These are phyloP conservation scores for Sminthurinus aureus DNA, from an alignment of 2,888 invertebrate genomes.

Conservation along the genomic window DNA sequence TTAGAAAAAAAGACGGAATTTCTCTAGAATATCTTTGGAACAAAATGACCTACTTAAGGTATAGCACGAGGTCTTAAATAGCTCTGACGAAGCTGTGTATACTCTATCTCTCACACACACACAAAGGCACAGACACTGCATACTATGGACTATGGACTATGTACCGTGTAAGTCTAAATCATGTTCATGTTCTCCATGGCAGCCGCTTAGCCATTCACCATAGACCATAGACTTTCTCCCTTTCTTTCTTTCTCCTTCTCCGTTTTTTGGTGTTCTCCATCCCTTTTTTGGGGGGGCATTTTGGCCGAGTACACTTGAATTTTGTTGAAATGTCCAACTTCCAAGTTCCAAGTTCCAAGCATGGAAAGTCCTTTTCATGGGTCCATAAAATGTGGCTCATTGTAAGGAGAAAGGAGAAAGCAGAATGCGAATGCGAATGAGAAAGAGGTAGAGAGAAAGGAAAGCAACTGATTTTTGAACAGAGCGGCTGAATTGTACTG, in stretches of 20 bases:
- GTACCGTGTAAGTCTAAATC: slow-evolving; percentile 3
- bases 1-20: neutral
- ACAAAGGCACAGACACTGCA: too few relatives aligned
- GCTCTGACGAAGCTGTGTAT: slow-evolving; percentile 11
- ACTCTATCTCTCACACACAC: too few relatives aligned
- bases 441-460: slow-evolving; percentile 1
- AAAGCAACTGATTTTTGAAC: slow-evolving; percentile 32
- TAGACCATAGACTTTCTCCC: too few relatives aligned
- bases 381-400: slow-evolving; percentile 38
- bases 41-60: slow-evolving; percentile 14
- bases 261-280: neutral
- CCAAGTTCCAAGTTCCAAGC: neutral
- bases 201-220: neutral
- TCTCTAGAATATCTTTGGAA: neutral
- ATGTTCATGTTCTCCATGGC: slow-evolving; percentile 18
- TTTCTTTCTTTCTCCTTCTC: too few relatives aligned
- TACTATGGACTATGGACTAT: neutral
- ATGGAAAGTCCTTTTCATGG: slow-evolving; percentile 31
- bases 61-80: slow-evolving; percentile 23
- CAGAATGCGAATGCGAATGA: slow-evolving; percentile 8
- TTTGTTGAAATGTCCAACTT: neutral
- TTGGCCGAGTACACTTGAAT: neutral
- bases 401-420: slow-evolving; percentile 13
- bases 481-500: too few relatives aligned
- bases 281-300: neutral